Evolutionary conservation across 1,140 invertebrate genomes (phyloP).

Genomic region (Pteromalus puparum): DNA sequence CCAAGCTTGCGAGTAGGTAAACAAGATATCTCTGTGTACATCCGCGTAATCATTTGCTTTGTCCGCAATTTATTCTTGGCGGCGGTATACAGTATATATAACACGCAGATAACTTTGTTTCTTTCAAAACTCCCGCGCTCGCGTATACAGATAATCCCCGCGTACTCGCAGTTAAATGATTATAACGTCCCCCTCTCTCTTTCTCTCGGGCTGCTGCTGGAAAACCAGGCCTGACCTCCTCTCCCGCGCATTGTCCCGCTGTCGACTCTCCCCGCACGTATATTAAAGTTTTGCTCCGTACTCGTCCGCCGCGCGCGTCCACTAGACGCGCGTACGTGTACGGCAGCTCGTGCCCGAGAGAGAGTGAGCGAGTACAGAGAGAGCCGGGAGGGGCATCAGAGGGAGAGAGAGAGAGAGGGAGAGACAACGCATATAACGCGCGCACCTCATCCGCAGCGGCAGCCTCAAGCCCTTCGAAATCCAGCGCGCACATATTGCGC

Average conservation of each 20-base stretch:
- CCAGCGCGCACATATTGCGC: slow-evolving; percentile 37
- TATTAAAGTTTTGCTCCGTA: slow-evolving; percentile 34
- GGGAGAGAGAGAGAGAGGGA: not conserved
- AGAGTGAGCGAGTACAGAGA: not conserved
- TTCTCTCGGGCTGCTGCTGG: too few relatives aligned
- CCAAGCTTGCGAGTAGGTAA: too few relatives aligned
- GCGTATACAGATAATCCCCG: too few relatives aligned
- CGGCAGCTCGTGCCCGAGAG: not conserved
- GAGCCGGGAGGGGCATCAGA: too few relatives aligned
- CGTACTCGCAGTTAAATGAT: not conserved
- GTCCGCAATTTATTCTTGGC: not conserved
- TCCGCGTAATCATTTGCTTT: slow-evolving; percentile 15
- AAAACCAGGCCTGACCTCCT: not conserved
- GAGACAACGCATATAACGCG: too few relatives aligned
- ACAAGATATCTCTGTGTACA: too few relatives aligned
- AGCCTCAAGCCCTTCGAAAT: slow-evolving; percentile 45
- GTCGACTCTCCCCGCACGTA: not conserved
- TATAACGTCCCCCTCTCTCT: not conserved
- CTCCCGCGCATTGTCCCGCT: not conserved
- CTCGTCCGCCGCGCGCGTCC: slow-evolving; percentile 54
- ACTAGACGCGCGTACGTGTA: slow-evolving; percentile 50
- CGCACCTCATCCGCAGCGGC: slow-evolving; percentile 4
- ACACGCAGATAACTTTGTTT: too few relatives aligned
- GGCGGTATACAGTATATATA: too few relatives aligned
- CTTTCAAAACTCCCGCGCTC: too few relatives aligned